Conservation (phyloP, 1,140 invertebrate species). For the Asobara japonica region DNA sequence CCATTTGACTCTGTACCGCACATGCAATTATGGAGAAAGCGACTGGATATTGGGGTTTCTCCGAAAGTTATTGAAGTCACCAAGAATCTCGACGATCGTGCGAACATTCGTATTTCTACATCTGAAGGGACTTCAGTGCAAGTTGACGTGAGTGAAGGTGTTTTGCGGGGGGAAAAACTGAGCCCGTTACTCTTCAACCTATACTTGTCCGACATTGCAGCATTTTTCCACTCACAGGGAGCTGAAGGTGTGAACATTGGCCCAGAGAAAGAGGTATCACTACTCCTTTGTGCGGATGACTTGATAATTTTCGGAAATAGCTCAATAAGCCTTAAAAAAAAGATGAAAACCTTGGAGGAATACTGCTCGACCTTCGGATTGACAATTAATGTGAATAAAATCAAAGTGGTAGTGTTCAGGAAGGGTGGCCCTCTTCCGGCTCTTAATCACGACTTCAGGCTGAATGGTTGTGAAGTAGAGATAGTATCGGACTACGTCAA, state of each 20-base stretch:
- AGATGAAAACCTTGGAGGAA: neutral
- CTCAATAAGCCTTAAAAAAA: neutral
- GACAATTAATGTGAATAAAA: neutral
- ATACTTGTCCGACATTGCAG: neutral
- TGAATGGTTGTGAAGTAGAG: neutral
- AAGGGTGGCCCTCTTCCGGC: neutral
- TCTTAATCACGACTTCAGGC: neutral
- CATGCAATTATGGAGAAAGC: neutral
- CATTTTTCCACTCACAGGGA: neutral
- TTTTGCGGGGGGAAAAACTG: neutral
- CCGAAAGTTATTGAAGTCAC: neutral
- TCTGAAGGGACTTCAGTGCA: neutral
- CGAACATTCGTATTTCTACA: neutral
- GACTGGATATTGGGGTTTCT: neutral
- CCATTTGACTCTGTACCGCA: neutral
- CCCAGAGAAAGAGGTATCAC: neutral
- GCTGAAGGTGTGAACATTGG: neutral
- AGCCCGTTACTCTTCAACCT: neutral
- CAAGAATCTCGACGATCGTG: neutral
- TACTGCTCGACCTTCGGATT: slow-evolving; percentile 27
- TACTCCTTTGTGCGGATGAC: neutral
- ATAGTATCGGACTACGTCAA: neutral
- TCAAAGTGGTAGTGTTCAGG: neutral
- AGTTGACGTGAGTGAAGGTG: neutral
- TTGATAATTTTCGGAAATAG: neutral